These are phyloP conservation scores for Sinelater perroti DNA, from an alignment of 2,888 invertebrate genomes.

Conservation along the genomic window DNA sequence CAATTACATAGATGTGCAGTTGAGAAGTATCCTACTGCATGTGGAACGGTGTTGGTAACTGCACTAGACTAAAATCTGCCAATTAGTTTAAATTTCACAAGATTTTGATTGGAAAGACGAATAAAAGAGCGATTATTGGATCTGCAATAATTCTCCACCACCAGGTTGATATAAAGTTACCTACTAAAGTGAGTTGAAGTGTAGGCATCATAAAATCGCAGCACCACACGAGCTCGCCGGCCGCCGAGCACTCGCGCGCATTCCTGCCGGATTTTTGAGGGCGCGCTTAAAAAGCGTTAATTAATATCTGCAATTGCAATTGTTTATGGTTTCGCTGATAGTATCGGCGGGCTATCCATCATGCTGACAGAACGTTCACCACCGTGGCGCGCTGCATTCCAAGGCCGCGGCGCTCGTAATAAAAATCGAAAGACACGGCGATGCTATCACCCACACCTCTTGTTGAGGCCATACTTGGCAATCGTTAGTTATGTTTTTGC, in stretches of 20 bases:
- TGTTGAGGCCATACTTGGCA: conserved; percentile 35
- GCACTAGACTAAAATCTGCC: no score
- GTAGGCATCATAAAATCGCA: no score
- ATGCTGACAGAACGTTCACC: conserved; percentile 32
- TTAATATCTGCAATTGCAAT: conserved; percentile 19
- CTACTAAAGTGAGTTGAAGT: no score
- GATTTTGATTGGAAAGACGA: no score
- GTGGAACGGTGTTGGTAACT: no score
- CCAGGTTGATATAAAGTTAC: no score
- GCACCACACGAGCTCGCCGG: no score
- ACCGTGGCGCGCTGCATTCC: conserved; percentile 21
- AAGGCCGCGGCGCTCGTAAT: conserved; percentile 28
- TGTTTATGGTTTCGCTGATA: conserved; percentile 26
- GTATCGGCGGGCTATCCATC: conserved; percentile 26
- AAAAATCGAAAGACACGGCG: conserved; percentile 33
- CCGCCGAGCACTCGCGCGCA: not conserved
- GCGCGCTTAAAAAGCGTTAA: conserved; percentile 15
- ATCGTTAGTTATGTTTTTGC: conserved; percentile 32
- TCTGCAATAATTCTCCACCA: no score
- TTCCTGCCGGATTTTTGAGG: not conserved
- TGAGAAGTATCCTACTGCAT: no score
- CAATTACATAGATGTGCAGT: no score
- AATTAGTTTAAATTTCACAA: no score
- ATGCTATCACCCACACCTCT: conserved; percentile 35
- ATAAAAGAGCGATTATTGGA: no score